phyloP scores from a whole-genome alignment of 2,888 invertebrate species.

The Folsomia manolachei region DNA sequence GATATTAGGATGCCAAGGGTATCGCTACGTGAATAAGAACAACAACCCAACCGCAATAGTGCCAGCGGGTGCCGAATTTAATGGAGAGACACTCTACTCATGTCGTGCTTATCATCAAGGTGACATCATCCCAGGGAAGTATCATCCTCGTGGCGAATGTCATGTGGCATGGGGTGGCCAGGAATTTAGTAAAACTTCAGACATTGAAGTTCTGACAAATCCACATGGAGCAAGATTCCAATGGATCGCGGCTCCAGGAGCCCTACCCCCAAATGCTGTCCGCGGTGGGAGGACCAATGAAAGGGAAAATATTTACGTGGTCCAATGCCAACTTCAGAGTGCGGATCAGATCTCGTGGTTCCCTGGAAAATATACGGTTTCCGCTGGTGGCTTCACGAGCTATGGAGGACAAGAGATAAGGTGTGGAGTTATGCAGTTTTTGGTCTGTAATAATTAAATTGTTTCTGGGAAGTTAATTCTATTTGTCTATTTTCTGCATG shows the following conservation, averaged over 20 bases:
- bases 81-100: conserved; percentile 32
- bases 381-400: conserved; percentile 32
- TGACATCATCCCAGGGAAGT: conserved; percentile 48
- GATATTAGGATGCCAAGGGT: conserved; percentile 41
- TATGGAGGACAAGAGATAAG: conserved; percentile 26
- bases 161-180: conserved; percentile 35
- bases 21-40: conserved; percentile 44
- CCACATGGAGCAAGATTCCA: conserved; percentile 34
- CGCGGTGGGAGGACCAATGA: conserved; percentile 43
- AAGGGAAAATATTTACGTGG: conserved; percentile 44
- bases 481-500: too few relatives aligned
- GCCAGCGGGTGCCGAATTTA: conserved; percentile 32
- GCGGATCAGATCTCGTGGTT: conserved; percentile 26
- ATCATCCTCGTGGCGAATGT: conserved; percentile 33
- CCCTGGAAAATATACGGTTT: conserved; percentile 45
- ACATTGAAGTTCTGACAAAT: conserved; percentile 45
- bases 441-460: conserved; percentile 18
- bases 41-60: conserved; percentile 29
- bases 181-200: conserved; percentile 33
- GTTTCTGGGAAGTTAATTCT: not conserved
- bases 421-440: conserved; percentile 28
- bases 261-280: conserved; percentile 39
- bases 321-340: conserved; percentile 33
- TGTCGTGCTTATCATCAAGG: conserved; percentile 45
- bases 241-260: conserved; percentile 27